Conservation (phyloP, 2,113 vertebrate species). For the Osmerus eperlanus region DNA sequence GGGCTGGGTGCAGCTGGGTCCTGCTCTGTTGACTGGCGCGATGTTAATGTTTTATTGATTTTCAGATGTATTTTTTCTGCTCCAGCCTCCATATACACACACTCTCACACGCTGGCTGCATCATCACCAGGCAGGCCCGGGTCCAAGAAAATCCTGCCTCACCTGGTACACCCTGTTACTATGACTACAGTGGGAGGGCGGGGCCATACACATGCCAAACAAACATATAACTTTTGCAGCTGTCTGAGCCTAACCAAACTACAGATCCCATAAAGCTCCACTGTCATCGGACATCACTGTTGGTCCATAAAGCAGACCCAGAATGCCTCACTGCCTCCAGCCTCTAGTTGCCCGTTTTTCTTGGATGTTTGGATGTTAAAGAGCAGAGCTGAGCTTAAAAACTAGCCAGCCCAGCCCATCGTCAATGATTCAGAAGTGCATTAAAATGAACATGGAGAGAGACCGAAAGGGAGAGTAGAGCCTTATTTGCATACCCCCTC, state of each 20-base stretch:
- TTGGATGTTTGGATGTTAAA: conserved; percentile 22
- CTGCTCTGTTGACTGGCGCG: conserved; percentile 65
- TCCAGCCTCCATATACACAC: conserved; percentile 53
- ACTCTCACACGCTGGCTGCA: conserved; percentile 53
- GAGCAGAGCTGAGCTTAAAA: conserved; percentile 20
- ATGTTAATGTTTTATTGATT: conserved; percentile 74
- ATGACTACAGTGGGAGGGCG: too few species aligned
- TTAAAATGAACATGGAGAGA: conserved; percentile 35
- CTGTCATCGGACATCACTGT: too few species aligned
- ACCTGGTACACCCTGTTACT: too few species aligned
- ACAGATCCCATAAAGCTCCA: conserved; percentile 12
- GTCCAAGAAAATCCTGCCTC: background rate
- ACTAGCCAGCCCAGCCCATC: conserved; percentile 16
- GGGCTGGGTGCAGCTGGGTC: conserved; percentile 51
- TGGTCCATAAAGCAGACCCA: conserved; percentile 11
- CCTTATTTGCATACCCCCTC: conserved; percentile 5
- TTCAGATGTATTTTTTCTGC: conserved; percentile 62
- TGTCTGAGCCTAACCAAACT: background rate
- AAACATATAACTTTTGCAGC: background rate
- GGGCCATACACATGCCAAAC: too few species aligned
- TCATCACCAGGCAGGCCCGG: conserved; percentile 54
- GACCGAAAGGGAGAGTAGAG: conserved; percentile 30
- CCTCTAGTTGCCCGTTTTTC: background rate
- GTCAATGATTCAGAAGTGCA: conserved; percentile 43
- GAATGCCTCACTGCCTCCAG: background rate